phyloP scores from a whole-genome alignment of 2,888 invertebrate genomes.

The Drosophila kokeensis region DNA sequence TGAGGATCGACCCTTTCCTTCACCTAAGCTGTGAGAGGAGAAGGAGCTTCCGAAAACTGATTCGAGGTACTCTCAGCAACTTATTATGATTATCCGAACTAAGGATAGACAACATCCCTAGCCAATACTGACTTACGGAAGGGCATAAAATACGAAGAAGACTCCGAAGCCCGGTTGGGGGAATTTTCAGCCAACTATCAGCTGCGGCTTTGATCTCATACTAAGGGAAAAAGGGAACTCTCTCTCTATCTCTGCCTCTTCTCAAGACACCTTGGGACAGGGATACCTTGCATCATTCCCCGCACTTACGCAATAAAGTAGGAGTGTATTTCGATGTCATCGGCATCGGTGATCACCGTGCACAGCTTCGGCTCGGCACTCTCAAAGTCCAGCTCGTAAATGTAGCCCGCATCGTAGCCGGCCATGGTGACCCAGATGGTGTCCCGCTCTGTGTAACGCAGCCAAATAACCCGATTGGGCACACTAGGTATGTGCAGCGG shows the following conservation, averaged over 20 bases:
- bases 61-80: neutral
- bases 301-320: conserved; percentile 86
- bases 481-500: conserved; percentile 86
- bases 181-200: too few relatives aligned
- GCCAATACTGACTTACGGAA: neutral
- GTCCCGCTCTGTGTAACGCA: conserved; percentile 86
- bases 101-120: neutral
- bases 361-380: conserved; percentile 85
- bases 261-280: neutral
- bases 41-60: neutral
- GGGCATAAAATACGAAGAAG: too few relatives aligned
- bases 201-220: neutral
- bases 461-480: conserved; percentile 87
- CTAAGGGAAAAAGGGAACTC: neutral
- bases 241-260: neutral
- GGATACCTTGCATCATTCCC: neutral
- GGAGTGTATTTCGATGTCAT: conserved; percentile 87
- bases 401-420: conserved; percentile 89
- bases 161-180: too few relatives aligned
- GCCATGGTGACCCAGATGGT: conserved; percentile 88
- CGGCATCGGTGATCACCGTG: conserved; percentile 86
- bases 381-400: conserved; percentile 87
- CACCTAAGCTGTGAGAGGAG: neutral
- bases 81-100: neutral
- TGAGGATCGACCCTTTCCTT: neutral